Evolutionary conservation across 1,140 invertebrate genomes (phyloP).

Genomic region (Hyles euphorbiae): DNA sequence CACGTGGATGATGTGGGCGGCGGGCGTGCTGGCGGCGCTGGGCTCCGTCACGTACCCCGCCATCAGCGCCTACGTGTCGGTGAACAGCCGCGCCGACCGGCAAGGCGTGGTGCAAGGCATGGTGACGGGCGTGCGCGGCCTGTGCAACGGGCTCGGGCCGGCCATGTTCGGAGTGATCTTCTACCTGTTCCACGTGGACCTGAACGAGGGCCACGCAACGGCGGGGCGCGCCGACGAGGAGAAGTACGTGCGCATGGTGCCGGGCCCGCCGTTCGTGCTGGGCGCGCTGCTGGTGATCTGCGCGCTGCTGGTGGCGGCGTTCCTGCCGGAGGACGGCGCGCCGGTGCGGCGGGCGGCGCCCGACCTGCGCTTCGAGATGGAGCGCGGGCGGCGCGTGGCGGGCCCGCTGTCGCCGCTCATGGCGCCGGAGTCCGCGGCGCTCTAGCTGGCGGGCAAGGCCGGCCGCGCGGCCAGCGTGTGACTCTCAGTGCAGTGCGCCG

Average conservation of each 20-base stretch:
- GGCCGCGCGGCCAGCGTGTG: constrained; percentile 64
- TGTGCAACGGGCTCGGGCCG: constrained; percentile 95
- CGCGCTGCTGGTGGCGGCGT: constrained; percentile 93
- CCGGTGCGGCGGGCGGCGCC: constrained; percentile 75
- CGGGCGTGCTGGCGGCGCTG: constrained; percentile 95
- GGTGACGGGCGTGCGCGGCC: constrained; percentile 96
- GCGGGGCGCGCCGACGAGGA: constrained; percentile 47
- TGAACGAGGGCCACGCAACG: constrained; percentile 83
- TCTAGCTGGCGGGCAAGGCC: constrained; percentile 74
- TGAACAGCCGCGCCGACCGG: constrained; percentile 96
- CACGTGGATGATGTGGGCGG: constrained; percentile 98
- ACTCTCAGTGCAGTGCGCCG: constrained; percentile 36
- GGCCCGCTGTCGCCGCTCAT: constrained; percentile 88
- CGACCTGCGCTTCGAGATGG: constrained; percentile 87
- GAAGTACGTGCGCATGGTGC: constrained; percentile 83
- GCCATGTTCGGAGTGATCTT: constrained; percentile 99
- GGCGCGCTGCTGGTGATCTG: constrained; percentile 97
- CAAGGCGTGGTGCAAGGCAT: constrained; percentile 99
- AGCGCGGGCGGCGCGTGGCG: constrained; percentile 83
- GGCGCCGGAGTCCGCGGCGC: constrained; percentile 83
- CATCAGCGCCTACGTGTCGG: constrained; percentile 99
- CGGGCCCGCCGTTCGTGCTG: constrained; percentile 99
- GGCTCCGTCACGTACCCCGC: constrained; percentile 98
- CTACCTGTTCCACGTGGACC: constrained; percentile 98
- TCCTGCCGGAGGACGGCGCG: constrained; percentile 87